phyloP scores from a whole-genome alignment of 1,140 invertebrate genomes.

The Drosophila ananassae region DNA sequence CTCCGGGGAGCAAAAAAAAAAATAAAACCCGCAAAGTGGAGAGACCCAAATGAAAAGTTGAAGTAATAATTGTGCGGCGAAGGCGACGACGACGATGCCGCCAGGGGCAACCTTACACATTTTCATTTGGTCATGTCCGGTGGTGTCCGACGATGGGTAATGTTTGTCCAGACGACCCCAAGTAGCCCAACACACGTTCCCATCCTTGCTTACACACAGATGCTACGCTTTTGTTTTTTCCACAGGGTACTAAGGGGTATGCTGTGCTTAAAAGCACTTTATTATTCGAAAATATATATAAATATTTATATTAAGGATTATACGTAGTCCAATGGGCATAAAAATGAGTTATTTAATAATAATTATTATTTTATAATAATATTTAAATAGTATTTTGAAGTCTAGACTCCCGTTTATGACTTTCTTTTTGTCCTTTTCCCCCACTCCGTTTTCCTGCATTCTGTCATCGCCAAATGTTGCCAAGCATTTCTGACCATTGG shows the following conservation, averaged over 20 bases:
- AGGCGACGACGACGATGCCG: constrained; percentile 43
- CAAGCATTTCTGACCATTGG: constrained; percentile 46
- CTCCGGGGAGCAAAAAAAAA: constrained; percentile 21
- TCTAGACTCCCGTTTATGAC: background rate
- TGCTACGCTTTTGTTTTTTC: constrained; percentile 26
- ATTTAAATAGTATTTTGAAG: background rate
- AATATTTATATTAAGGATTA: background rate
- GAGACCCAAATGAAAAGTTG: constrained; percentile 73
- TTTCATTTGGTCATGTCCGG: constrained; percentile 81
- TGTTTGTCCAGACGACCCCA: constrained; percentile 84
- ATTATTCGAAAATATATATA: background rate
- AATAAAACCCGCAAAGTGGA: constrained; percentile 33
- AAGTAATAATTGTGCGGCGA: constrained; percentile 72
- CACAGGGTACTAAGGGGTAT: background rate
- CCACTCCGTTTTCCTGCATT: constrained; percentile 47
- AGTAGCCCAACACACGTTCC: constrained; percentile 61
- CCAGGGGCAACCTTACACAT: constrained; percentile 67
- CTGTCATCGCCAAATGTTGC: constrained; percentile 79
- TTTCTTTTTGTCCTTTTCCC: constrained; percentile 25
- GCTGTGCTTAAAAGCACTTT: background rate
- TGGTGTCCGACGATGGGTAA: constrained; percentile 61
- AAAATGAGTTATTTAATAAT: too few relatives aligned
- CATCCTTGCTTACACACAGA: constrained; percentile 21
- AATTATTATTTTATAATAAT: background rate
- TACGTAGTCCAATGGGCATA: too few relatives aligned